Evolutionary conservation across 2,113 vertebrate species (phyloP).

Genomic region (Platycercus adscitus): DNA sequence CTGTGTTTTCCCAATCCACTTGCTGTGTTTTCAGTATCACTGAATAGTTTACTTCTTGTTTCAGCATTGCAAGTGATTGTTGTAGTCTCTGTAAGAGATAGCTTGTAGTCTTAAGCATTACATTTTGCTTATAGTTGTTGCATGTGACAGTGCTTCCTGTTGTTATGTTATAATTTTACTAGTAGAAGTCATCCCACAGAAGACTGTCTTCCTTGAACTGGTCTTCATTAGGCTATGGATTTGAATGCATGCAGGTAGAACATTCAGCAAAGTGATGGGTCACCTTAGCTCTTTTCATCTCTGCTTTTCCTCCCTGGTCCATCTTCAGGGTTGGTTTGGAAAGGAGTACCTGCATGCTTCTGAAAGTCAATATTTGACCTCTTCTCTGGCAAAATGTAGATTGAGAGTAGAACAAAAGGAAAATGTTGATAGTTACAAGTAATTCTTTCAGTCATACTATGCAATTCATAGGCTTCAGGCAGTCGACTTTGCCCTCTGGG

Average conservation of each 20-base stretch:
- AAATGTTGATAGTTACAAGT: background rate
- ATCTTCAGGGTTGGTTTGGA: background rate
- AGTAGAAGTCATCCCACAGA: background rate
- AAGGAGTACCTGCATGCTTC: background rate
- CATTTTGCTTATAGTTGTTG: background rate
- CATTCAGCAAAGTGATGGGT: background rate
- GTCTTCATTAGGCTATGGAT: background rate
- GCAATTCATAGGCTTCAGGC: background rate
- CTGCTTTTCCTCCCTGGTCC: background rate
- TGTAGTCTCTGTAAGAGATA: background rate
- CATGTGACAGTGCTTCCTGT: rapidly evolving
- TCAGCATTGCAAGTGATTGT: background rate
- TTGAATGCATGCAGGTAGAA: background rate
- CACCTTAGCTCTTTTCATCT: background rate
- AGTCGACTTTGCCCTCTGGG: background rate
- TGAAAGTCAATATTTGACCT: background rate
- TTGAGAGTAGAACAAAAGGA: background rate
- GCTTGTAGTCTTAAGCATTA: background rate
- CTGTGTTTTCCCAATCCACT: background rate
- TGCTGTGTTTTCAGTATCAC: background rate
- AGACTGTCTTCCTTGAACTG: background rate
- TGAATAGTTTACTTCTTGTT: background rate
- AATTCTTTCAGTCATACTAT: background rate
- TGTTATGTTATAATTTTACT: background rate
- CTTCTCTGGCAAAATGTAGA: background rate